Evolutionary conservation across 1,140 invertebrate species (phyloP), one percentile per base, ranked within the genome.

Genomic region (Telenomus remus): DNA sequence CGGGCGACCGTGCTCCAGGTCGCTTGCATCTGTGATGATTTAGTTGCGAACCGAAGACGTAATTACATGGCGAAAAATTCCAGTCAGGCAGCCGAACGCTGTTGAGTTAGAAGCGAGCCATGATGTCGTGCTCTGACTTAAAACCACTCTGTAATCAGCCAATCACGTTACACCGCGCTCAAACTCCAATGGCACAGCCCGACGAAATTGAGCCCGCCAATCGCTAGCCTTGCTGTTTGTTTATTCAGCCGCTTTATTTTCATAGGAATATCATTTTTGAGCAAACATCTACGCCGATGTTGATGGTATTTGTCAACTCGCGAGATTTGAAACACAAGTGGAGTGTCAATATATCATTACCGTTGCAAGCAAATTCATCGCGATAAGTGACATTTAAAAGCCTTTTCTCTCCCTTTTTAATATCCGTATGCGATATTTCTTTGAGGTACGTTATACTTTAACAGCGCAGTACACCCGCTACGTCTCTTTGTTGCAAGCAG

Each of bases 41-140:
- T 81, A 82, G 72, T 54, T 81, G 74, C 57, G 44, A 76, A 68
- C 57, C 73, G 64, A 81, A 77, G 77, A 79, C 65, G 82, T 85
- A 85, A 85, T 84, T 85, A 84, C 84, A 81, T 63, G 81, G 9
- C 76, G 80, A 84, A 84, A 84, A 85, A 85, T 85, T 85, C 84
- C 72, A 75, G 82, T 85, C 84, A 85, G 76, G 79, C 68, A 16
- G 43, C 51, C 44, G 60, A 60, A 50, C 64, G 57, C 65, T 70
- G 75, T 73, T 65, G 75, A 78, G 75, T 78, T 73, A 73, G 75
- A 78, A 66, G 71, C 53, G 68, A 48, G 57, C 76, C 70, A 46
- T 44, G 43, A 39, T 73, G 73, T 69, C 81, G 80, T 81, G 80
- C 73, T 43, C 69, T 49, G 80, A 81, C 82, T 76, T 57, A 19